Percentiles rank a stretch among this genome's conserved stretches.
These are phyloP conservation scores for Poeciliopsis occidentalis DNA, from an alignment of 2,113 vertebrate genomes.

Conservation along the genomic window DNA sequence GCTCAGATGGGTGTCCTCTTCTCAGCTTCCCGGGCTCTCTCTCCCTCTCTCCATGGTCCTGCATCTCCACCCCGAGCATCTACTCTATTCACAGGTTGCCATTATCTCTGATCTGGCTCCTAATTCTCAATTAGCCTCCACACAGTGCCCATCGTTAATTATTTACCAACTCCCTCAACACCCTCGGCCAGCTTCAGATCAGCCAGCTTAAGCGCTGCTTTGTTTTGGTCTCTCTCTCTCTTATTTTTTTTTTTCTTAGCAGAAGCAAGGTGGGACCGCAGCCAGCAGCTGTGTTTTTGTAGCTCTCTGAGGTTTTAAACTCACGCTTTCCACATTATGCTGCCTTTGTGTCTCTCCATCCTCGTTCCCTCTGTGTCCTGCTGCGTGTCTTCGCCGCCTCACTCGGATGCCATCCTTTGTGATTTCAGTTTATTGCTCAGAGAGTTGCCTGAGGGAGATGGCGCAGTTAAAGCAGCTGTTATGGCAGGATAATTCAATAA, in stretches of 20 bases:
- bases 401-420: conserved; percentile 36
- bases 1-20: conserved; percentile 33
- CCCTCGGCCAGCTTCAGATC: conserved; percentile 49
- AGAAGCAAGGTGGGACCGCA: conserved; percentile 33
- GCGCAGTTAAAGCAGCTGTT: conserved; percentile 45
- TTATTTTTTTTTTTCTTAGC: conserved; percentile 2
- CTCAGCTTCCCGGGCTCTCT: conserved; percentile 8
- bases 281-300: conserved; percentile 42
- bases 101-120: conserved; percentile 69
- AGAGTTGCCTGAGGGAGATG: conserved; percentile 54
- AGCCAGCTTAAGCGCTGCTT: conserved; percentile 30
- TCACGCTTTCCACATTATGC: conserved; percentile 10
- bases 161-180: conserved; percentile 64
- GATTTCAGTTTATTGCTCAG: conserved; percentile 49
- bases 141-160: conserved; percentile 61
- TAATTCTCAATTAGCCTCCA: conserved; percentile 71
- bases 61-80: conserved; percentile 18
- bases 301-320: conserved; percentile 36
- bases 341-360: conserved; percentile 40
- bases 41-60: conserved; percentile 28
- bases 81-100: conserved; percentile 51
- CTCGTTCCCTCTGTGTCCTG: conserved; percentile 34
- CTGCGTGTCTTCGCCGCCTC: conserved; percentile 13
- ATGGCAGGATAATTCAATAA: conserved; percentile 61
- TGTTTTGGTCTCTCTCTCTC: not conserved